Evolutionary conservation across 2,888 invertebrate species (phyloP).

Genomic region (Cepaea hortensis): DNA sequence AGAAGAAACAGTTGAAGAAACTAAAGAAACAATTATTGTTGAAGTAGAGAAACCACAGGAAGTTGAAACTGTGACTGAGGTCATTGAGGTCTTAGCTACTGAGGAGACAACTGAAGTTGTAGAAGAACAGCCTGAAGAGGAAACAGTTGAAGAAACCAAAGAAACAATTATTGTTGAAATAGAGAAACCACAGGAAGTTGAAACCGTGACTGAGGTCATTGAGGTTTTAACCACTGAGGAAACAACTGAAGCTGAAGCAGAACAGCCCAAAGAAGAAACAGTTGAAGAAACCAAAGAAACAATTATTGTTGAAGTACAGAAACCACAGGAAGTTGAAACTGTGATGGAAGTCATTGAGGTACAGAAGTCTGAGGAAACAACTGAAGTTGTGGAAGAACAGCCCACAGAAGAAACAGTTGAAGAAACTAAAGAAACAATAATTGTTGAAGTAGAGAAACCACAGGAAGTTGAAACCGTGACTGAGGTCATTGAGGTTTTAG

Average conservation of each 20-base stretch:
- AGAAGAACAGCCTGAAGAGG: conserved; percentile 43
- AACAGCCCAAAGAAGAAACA: conserved; percentile 33
- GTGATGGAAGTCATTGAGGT: conserved; percentile 33
- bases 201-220: conserved; percentile 41
- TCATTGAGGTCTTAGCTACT: conserved; percentile 30
- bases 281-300: conserved; percentile 28
- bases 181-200: conserved; percentile 31
- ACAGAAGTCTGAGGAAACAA: conserved; percentile 36
- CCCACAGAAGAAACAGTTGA: conserved; percentile 47
- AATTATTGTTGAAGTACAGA: conserved; percentile 27
- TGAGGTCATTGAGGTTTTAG: conserved; percentile 48
- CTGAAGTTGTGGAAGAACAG: conserved; percentile 48
- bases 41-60: conserved; percentile 49
- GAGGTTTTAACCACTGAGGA: conserved; percentile 26
- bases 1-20: conserved; percentile 51
- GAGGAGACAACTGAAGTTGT: conserved; percentile 37
- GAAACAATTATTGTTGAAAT: conserved; percentile 45
- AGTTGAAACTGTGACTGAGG: conserved; percentile 50
- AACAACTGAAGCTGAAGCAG: conserved; percentile 9
- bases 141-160: conserved; percentile 29
- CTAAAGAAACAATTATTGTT: conserved; percentile 43
- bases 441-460: conserved; percentile 40
- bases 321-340: conserved; percentile 44
- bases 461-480: conserved; percentile 45
- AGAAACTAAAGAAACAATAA: conserved; percentile 46